Percentiles rank a stretch among this genome's conserved stretches.
These are phyloP conservation scores for Catharus bicknelli DNA, from an alignment of 2,113 vertebrate species.

Conservation along the genomic window DNA sequence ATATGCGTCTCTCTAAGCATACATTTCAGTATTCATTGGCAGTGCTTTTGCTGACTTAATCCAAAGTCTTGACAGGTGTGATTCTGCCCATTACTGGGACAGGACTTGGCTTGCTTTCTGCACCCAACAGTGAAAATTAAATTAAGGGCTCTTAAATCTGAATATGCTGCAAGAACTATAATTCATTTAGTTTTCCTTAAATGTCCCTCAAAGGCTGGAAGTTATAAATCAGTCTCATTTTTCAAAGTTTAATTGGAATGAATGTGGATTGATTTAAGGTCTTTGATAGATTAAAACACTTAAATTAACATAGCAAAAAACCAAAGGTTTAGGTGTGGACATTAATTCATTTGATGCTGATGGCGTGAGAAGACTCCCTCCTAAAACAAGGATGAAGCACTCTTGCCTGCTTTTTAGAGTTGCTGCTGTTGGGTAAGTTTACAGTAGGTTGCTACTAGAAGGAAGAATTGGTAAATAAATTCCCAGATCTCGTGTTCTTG, in stretches of 20 bases:
- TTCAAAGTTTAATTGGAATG: not conserved
- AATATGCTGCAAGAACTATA: not conserved
- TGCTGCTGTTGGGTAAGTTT: not conserved
- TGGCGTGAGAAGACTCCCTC: not conserved
- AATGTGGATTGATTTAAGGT: not conserved
- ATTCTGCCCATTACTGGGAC: not conserved
- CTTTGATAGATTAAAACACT: not conserved
- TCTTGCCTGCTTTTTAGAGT: not conserved
- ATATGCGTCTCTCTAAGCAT: not conserved
- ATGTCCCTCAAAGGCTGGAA: not conserved
- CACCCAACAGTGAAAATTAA: not conserved
- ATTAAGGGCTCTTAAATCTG: not conserved
- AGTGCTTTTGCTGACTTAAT: constrained; percentile 21
- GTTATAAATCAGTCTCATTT: constrained; percentile 13
- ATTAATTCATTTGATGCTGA: not conserved
- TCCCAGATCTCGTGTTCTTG: not conserved
- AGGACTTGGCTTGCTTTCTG: not conserved
- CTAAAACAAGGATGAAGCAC: not conserved
- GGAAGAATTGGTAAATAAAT: not conserved
- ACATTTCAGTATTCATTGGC: not conserved
- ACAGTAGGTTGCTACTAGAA: not conserved
- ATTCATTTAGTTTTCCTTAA: not conserved
- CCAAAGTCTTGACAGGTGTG: not conserved
- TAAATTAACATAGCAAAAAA: not conserved
- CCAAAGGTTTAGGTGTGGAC: not conserved